Percentiles rank a stretch among this genome's conserved stretches.
phyloP scores from a whole-genome alignment of 1,140 invertebrate species.

The Drosophila neocordata region DNA sequence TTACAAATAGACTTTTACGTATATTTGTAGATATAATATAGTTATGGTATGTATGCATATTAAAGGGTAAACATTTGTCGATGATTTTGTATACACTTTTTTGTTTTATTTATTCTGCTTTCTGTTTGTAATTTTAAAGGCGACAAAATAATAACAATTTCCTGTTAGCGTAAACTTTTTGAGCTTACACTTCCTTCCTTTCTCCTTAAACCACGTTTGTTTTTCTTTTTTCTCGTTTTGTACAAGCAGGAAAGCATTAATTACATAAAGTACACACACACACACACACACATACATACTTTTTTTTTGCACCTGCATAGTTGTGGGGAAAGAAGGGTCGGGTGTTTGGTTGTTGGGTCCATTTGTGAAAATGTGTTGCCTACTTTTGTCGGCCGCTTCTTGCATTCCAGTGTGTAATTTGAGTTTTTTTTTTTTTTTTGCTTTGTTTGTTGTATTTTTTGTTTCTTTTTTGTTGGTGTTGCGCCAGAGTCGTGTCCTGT shows the following conservation, averaged over 20 bases:
- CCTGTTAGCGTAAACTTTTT: slow-evolving; percentile 61
- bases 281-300: slow-evolving; percentile 8
- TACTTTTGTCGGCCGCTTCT: slow-evolving; percentile 26
- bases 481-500: neutral
- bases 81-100: too few species aligned
- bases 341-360: slow-evolving; percentile 39
- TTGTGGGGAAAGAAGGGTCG: slow-evolving; percentile 16
- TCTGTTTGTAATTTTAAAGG: slow-evolving; percentile 47
- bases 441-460: neutral
- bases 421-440: slow-evolving; percentile 29
- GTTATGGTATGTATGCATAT: too few species aligned
- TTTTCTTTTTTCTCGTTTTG: slow-evolving; percentile 3
- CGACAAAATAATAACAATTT: slow-evolving; percentile 74
- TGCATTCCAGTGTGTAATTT: slow-evolving; percentile 38
- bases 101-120: neutral
- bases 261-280: slow-evolving; percentile 57
- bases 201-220: slow-evolving; percentile 13
- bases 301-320: slow-evolving; percentile 32
- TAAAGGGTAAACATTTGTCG: slow-evolving; percentile 6
- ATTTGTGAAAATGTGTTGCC: slow-evolving; percentile 59
- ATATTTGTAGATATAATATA: too few species aligned
- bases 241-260: slow-evolving; percentile 64
- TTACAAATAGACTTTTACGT: too few species aligned
- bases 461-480: neutral
- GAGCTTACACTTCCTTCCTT: slow-evolving; percentile 51